A percentile compares a stretch with the other conserved stretches of the same genome.
These are phyloP conservation scores for Aleadryas rufinucha DNA, from an alignment of 2,113 vertebrate genomes.

Conservation along the genomic window DNA sequence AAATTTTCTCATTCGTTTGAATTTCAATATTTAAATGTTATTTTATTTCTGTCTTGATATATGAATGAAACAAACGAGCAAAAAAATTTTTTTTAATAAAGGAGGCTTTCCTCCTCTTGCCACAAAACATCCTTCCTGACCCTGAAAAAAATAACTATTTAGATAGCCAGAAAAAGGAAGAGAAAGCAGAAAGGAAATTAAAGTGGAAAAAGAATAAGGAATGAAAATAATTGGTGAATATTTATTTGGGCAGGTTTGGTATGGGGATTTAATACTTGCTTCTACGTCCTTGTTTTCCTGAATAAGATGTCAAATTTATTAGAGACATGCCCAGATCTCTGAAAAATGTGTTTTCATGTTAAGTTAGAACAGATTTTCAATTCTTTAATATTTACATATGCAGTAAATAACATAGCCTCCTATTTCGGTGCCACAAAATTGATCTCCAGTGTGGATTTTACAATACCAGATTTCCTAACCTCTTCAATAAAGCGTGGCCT, in stretches of 20 bases:
- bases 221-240: background rate
- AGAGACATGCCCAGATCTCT: background rate
- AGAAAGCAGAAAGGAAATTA: background rate
- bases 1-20: background rate
- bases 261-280: background rate
- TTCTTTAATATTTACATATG: background rate
- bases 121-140: background rate
- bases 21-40: background rate
- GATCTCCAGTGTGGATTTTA: conserved; percentile 10
- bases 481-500: conserved; percentile 47
- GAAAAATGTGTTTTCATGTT: background rate
- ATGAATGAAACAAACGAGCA: background rate
- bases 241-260: background rate
- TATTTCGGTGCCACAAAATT: conserved; percentile 8
- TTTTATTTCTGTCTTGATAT: background rate
- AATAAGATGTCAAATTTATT: background rate
- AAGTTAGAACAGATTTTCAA: background rate
- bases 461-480: conserved; percentile 22
- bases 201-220: background rate
- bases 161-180: background rate
- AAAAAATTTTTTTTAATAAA: background rate
- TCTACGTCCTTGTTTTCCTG: background rate
- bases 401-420: background rate
- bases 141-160: background rate
- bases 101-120: background rate